These are phyloP conservation scores for Ciona savignyi DNA, from an alignment of 23 tunicate genomes.

Conservation along the genomic window DNA sequence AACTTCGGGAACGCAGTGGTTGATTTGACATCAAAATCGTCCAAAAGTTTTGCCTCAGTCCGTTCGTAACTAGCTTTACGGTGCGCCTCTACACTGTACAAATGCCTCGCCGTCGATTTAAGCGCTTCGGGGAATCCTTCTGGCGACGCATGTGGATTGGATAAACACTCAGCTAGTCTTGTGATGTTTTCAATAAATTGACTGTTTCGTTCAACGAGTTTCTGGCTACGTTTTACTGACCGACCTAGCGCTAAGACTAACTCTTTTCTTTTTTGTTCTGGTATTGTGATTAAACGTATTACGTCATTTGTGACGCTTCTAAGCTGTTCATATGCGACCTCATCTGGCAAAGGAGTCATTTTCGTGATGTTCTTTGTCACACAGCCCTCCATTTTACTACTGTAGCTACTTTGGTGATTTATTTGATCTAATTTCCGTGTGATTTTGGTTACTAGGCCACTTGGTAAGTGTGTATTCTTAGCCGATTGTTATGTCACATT, in stretches of 20 bases:
- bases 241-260: not conserved
- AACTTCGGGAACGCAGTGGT: not conserved
- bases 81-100: not conserved
- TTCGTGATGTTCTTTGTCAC: too few species aligned
- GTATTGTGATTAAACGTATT: not conserved
- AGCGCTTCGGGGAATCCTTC: not conserved
- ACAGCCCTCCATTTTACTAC: too few species aligned
- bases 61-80: not conserved
- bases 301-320: not conserved
- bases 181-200: not conserved
- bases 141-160: not conserved
- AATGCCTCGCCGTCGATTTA: not conserved
- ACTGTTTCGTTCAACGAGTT: not conserved
- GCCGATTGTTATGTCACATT: not conserved
- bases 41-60: not conserved
- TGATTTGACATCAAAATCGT: not conserved
- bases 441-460: not conserved
- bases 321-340: not conserved
- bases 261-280: not conserved
- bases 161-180: not conserved
- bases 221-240: not conserved
- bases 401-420: not conserved
- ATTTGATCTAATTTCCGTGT: not conserved
- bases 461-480: not conserved
- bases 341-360: not conserved